Evolutionary conservation across 2,888 invertebrate species (phyloP).

Genomic region (Theretra japonica): DNA sequence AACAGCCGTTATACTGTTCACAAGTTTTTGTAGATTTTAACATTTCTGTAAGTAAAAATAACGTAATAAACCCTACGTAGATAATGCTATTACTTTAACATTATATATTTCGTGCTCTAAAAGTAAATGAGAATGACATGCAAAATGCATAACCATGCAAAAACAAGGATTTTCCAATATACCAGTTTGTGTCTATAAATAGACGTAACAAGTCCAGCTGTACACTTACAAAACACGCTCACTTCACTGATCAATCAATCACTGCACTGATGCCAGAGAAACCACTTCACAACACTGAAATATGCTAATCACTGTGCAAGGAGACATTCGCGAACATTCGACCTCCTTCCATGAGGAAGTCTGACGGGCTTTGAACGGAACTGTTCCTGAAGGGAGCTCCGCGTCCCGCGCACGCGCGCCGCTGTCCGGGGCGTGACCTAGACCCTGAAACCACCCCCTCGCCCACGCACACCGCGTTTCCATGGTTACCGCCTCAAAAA

Average conservation of each 20-base stretch:
- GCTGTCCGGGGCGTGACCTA: conserved; percentile 81
- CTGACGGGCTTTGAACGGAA: conserved; percentile 62
- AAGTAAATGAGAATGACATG: too few species aligned
- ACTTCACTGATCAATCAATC: conserved; percentile 16
- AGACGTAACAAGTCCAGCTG: neutral
- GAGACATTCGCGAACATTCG: conserved; percentile 37
- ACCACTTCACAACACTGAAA: conserved; percentile 22
- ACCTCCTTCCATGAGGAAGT: conserved; percentile 59
- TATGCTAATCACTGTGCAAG: conserved; percentile 24
- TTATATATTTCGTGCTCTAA: too few species aligned
- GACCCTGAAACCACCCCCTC: conserved; percentile 82
- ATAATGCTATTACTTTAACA: too few species aligned
- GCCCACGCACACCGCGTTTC: conserved; percentile 71
- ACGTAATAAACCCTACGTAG: too few species aligned
- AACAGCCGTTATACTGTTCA: too few species aligned
- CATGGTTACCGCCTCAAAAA: conserved; percentile 60
- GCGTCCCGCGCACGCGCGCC: conserved; percentile 71
- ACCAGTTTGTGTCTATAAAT: neutral
- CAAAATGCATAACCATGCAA: neutral
- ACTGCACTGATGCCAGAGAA: conserved; percentile 15
- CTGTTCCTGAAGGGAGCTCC: conserved; percentile 58
- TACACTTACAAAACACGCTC: conserved; percentile 23
- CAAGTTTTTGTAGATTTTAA: neutral
- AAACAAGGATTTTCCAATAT: neutral
- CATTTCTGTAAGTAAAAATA: neutral